Conservation (phyloP, 1,140 invertebrate species). For the Drosophila gunungcola region DNA sequence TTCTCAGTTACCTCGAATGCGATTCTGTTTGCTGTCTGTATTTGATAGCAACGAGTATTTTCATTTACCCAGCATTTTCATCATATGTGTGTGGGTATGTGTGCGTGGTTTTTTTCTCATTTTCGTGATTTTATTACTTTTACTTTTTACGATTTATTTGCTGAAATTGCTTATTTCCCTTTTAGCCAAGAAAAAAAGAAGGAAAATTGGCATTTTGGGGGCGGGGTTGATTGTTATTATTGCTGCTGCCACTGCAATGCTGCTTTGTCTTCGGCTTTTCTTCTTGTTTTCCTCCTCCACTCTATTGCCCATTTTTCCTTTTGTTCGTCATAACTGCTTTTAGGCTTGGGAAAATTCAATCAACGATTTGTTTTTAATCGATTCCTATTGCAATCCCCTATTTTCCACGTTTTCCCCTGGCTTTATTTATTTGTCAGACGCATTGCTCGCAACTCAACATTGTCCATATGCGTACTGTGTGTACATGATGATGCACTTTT, state of each 20-base stretch:
- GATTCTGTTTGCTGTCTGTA: conserved; percentile 63
- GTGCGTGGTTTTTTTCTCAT: conserved; percentile 74
- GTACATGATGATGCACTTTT: conserved; percentile 19
- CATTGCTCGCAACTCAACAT: conserved; percentile 18
- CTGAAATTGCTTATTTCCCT: conserved; percentile 82
- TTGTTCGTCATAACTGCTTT: conserved; percentile 47
- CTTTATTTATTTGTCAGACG: conserved; percentile 32
- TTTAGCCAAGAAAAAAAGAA: conserved; percentile 22
- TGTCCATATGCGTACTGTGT: conserved; percentile 20
- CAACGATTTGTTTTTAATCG: conserved; percentile 74
- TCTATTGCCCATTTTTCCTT: conserved; percentile 6
- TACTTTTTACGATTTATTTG: conserved; percentile 83
- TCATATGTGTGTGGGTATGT: conserved; percentile 19
- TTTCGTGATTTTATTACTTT: conserved; percentile 83
- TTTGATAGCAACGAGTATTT: conserved; percentile 61
- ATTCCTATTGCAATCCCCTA: conserved; percentile 51
- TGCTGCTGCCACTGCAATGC: conserved; percentile 47
- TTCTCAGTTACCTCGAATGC: conserved; percentile 57
- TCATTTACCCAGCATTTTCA: conserved; percentile 56
- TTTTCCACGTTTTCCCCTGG: conserved; percentile 13
- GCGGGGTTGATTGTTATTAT: conserved; percentile 35
- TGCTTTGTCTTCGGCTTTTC: conserved; percentile 42
- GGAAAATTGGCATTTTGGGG: conserved; percentile 53
- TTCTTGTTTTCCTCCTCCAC: background rate
- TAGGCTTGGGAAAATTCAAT: conserved; percentile 73